phyloP scores from a whole-genome alignment of 2,888 invertebrate species.

The Lepidonotus clava region DNA sequence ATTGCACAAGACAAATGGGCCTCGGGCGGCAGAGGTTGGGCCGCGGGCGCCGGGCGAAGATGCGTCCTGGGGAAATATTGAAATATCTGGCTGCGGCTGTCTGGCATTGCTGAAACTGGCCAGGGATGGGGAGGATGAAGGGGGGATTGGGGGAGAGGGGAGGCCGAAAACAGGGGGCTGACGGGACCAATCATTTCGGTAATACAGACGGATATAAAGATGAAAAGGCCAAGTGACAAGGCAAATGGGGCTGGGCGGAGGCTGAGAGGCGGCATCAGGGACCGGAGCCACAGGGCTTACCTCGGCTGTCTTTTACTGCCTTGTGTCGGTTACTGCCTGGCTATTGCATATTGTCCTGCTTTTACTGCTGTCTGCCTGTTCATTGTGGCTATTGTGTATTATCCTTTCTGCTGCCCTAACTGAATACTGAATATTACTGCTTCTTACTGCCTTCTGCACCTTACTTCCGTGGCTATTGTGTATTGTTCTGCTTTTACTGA shows the following conservation, averaged over 20 bases:
- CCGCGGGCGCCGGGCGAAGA: neutral
- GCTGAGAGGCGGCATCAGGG: constrained; percentile 32
- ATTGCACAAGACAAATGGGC: constrained; percentile 29
- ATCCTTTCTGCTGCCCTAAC: too few relatives aligned
- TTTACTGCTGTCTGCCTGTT: too few relatives aligned
- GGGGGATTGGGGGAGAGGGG: neutral
- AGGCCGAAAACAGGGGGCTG: constrained; percentile 32
- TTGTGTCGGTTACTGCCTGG: too few relatives aligned
- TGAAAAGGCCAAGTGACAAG: constrained; percentile 54
- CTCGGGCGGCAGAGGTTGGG: constrained; percentile 2
- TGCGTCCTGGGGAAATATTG: constrained; percentile 10
- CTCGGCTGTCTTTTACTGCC: too few relatives aligned
- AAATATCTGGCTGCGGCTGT: constrained; percentile 12
- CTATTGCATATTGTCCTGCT: too few relatives aligned
- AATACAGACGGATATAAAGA: constrained; percentile 53
- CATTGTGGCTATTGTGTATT: too few relatives aligned
- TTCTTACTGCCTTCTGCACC: too few relatives aligned
- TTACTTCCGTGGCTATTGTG: too few relatives aligned
- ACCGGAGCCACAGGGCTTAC: too few relatives aligned
- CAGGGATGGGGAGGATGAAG: neutral
- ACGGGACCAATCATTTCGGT: constrained; percentile 26
- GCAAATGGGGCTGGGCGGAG: constrained; percentile 40
- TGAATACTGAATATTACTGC: too few relatives aligned
- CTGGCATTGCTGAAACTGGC: constrained; percentile 12
- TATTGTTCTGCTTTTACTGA: too few relatives aligned